A percentile compares a stretch with the other conserved stretches of the same genome.
Conservation (phyloP, 2,888 invertebrate species). For the Cephalotes varians region DNA sequence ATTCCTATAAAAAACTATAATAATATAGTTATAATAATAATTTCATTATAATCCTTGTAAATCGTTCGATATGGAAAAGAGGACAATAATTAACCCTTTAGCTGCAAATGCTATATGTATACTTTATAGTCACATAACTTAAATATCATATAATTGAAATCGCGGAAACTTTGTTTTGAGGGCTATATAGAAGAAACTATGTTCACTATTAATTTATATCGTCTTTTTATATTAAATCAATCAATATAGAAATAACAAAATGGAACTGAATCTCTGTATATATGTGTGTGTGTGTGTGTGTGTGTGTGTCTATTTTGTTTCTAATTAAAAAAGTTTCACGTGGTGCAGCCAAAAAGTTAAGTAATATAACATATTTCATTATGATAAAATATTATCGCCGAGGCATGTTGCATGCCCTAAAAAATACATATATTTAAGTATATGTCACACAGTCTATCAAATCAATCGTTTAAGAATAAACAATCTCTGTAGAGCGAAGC, state of each 20-base stretch:
- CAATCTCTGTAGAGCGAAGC: conserved; percentile 63
- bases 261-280: too few species aligned
- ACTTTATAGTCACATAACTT: background rate
- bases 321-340: background rate
- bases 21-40: conserved; percentile 23
- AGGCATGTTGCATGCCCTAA: conserved; percentile 16
- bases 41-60: conserved; percentile 12
- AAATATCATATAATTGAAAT: background rate
- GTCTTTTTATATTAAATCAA: background rate
- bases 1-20: background rate
- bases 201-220: background rate
- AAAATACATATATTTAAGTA: conserved; percentile 35
- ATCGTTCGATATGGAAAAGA: background rate
- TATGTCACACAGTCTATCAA: conserved; percentile 55
- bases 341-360: conserved; percentile 28
- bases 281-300: too few species aligned
- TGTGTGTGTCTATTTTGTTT: too few species aligned
- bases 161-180: background rate
- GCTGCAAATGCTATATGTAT: conserved; percentile 2
- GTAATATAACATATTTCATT: conserved; percentile 29
- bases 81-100: conserved; percentile 33
- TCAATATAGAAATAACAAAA: background rate
- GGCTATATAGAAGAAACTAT: background rate
- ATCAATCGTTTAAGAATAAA: conserved; percentile 52
- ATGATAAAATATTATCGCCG: conserved; percentile 25